Evolutionary conservation across 2,888 invertebrate species (phyloP).

Genomic region (Phengaris alcon): DNA sequence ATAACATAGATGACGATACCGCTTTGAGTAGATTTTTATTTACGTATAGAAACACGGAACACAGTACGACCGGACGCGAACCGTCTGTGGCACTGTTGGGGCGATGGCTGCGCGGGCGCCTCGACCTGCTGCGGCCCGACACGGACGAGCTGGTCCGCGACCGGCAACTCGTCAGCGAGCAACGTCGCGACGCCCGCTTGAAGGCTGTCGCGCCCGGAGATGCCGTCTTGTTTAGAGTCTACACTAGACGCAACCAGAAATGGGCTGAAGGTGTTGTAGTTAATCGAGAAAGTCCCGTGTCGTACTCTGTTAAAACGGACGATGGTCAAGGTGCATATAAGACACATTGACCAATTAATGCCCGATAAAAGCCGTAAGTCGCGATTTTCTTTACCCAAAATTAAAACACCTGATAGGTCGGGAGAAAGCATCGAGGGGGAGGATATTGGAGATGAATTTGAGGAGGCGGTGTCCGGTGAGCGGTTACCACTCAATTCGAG

Average conservation of each 20-base stretch:
- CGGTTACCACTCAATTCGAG: not conserved
- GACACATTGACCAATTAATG: not conserved
- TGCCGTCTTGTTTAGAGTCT: not conserved
- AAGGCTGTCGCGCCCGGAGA: not conserved
- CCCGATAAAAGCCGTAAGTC: not conserved
- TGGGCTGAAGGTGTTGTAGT: not conserved
- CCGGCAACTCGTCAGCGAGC: conserved; percentile 10
- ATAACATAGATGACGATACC: conserved; percentile 10
- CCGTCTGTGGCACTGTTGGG: not conserved
- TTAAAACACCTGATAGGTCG: not conserved
- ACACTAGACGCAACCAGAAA: not conserved
- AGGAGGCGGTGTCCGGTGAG: not conserved
- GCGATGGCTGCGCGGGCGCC: not conserved
- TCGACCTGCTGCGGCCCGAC: not conserved
- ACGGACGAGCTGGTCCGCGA: conserved; percentile 5
- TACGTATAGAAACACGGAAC: not conserved
- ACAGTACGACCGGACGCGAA: not conserved
- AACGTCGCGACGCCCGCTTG: not conserved
- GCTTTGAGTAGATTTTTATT: not conserved
- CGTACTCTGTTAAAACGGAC: not conserved
- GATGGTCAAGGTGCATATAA: not conserved
- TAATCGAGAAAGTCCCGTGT: not conserved
- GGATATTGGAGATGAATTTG: not conserved
- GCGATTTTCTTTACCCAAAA: not conserved
- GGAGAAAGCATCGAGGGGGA: too few species aligned